Evolutionary conservation across 2,888 invertebrate species (phyloP).

Genomic region (Hemithea aestivaria): DNA sequence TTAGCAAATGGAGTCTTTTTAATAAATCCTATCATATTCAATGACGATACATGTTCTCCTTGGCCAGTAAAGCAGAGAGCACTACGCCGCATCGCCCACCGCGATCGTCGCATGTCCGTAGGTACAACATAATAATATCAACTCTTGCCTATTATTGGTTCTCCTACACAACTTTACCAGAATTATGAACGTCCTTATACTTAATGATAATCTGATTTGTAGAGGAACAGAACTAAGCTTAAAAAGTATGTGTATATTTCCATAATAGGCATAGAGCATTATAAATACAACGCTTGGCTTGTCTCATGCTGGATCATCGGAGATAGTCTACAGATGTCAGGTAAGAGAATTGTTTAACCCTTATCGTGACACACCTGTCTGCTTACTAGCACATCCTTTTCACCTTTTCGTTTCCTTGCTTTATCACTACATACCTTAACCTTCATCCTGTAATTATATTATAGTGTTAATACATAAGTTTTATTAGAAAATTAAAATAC

Average conservation of each 20-base stretch:
- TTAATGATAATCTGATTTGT: too few species aligned
- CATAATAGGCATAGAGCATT: too few species aligned
- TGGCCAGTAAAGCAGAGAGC: conserved; percentile 58
- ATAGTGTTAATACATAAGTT: too few species aligned
- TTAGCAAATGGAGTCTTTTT: too few species aligned
- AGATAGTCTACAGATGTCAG: conserved; percentile 38
- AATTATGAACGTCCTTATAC: too few species aligned
- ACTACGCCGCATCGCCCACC: conserved; percentile 70
- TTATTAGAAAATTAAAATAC: too few species aligned
- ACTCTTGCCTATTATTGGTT: conserved; percentile 31
- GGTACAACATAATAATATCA: conserved; percentile 36
- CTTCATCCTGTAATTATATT: too few species aligned
- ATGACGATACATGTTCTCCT: conserved; percentile 55
- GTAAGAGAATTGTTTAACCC: conserved; percentile 40
- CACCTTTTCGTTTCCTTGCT: conserved; percentile 25
- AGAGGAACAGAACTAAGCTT: too few species aligned
- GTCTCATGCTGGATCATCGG: conserved; percentile 52
- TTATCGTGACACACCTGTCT: conserved; percentile 33
- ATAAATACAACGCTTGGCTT: conserved; percentile 57
- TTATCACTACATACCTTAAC: conserved; percentile 2
- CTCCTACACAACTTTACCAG: background rate
- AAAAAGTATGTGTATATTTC: too few species aligned
- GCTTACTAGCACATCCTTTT: conserved; percentile 38
- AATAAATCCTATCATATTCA: too few species aligned
- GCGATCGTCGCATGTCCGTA: conserved; percentile 72